Conservation (phyloP, 1,140 invertebrate species). For the Orius laevigatus region DNA sequence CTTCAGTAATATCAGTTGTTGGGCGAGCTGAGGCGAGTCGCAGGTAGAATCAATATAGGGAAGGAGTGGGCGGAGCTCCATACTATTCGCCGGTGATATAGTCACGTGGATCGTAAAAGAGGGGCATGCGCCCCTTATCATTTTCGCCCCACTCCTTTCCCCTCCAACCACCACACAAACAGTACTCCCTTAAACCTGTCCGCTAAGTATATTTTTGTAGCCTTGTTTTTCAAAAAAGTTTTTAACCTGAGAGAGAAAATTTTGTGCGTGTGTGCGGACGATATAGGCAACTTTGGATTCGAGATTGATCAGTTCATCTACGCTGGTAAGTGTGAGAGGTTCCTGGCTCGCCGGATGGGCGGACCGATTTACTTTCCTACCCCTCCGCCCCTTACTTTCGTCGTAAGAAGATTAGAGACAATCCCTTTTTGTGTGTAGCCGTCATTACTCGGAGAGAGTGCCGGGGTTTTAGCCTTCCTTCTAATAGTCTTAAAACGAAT, state of each 20-base stretch:
- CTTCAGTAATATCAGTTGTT: constrained; percentile 4
- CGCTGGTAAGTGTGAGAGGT: constrained; percentile 6
- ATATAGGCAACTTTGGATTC: background rate
- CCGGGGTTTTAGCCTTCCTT: constrained; percentile 2
- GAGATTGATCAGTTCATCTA: background rate
- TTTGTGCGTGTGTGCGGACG: constrained; percentile 5
- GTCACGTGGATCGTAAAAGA: background rate
- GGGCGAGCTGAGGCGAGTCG: background rate
- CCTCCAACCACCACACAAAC: constrained; percentile 8
- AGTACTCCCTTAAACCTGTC: constrained; percentile 6
- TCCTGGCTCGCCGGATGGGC: background rate
- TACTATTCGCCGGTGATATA: background rate
- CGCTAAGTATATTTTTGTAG: constrained; percentile 9
- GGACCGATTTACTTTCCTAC: constrained; percentile 1
- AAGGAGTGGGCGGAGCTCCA: constrained; percentile 1
- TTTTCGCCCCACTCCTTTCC: background rate
- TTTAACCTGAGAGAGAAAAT: constrained; percentile 1
- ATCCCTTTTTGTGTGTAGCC: constrained; percentile 9
- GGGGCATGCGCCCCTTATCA: background rate
- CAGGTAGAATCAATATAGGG: background rate
- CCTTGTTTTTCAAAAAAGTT: constrained; percentile 8
- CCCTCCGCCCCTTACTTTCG: background rate
- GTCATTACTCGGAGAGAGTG: constrained; percentile 1
- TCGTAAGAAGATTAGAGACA: constrained; percentile 8
- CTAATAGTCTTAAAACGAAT: constrained; percentile 9